Conservation (phyloP, 2,797 vertebrate species). For the Lerista edwardsae region DNA sequence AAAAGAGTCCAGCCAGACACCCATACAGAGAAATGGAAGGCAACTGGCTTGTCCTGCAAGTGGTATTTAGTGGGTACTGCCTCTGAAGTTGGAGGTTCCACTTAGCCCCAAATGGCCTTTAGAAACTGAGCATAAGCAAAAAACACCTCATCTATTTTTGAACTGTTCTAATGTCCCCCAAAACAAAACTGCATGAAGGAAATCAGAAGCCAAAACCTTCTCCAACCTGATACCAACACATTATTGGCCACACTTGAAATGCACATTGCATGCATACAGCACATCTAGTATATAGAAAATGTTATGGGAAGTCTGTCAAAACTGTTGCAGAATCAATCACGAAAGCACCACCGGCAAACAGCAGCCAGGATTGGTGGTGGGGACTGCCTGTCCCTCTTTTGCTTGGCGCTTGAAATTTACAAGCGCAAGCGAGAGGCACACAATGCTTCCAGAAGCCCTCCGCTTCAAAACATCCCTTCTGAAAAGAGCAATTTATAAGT, state of each 20-base stretch:
- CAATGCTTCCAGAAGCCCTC: background rate
- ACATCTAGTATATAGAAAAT: too few relatives aligned
- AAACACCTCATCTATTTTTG: background rate
- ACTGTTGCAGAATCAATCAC: too few relatives aligned
- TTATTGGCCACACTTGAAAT: too few relatives aligned
- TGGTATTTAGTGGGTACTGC: background rate
- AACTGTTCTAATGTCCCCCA: too few relatives aligned
- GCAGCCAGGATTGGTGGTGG: background rate
- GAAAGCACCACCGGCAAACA: too few relatives aligned
- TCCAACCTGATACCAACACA: background rate
- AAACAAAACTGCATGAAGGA: background rate
- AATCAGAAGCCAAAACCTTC: background rate
- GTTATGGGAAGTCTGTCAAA: too few relatives aligned
- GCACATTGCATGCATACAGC: too few relatives aligned
- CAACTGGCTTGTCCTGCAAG: background rate
- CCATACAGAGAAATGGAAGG: too few relatives aligned
- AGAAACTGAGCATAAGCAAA: background rate
- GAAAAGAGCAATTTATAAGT: background rate
- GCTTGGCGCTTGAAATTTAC: background rate
- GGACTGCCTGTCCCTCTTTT: background rate
- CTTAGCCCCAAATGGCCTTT: background rate
- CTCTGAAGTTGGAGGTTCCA: background rate
- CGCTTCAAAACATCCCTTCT: background rate
- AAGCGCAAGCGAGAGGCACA: background rate
- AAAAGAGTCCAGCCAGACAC: too few relatives aligned